Evolutionary conservation across 2,113 vertebrate genomes (phyloP), one percentile per base, ranked within the genome.

Genomic region (Lophotis ruficrista): DNA sequence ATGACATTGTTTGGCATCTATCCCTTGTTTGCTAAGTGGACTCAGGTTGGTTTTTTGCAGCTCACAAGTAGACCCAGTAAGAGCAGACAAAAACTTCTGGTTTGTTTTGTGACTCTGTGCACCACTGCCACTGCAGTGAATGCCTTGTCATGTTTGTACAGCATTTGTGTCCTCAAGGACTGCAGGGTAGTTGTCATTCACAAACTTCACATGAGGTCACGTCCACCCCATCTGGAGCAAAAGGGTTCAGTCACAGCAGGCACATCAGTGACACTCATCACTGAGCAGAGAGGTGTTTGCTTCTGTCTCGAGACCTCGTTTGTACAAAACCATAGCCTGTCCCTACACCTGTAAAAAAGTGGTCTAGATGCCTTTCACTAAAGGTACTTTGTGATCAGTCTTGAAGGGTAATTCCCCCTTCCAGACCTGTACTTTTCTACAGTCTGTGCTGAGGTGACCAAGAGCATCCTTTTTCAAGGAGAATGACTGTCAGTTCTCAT

Each of bases 131-230:
- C 57, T 35, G 56, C 12, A 30, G 43, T 35, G 68, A 64, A 6
- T 3, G 7, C 24, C 14, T 48, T 24, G 54, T 25, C 24, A 8
- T 51, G 47, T 20, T 80, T 75, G 20, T n/a, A 47, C 16, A 65
- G 12, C 37, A 4, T 3, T 25, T 8, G 13, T 37, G 48, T 60
- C 56, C n/a, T 64, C 8, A 0, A 37, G 71, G 33, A 25, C 24
- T 10, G 23, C 0, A 0, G 22, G 23, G 20, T 3, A 22, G 23
- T 9, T 61, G 51, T 24, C 57, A 17, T 18, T 72, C 80, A 62
- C 17, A 89, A 78, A 66, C 25, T 22, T n/a, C 58, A 24, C 37
- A 4, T 0, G 35, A 37, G 22, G 14, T 53, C 56, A 56, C 1
- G 0, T 9, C 28, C 15, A 16, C 4, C n/a, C 5, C 3, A 3